These are phyloP conservation scores for Sphaerophoria rueppellii DNA, from an alignment of 2,888 invertebrate species.

Conservation along the genomic window DNA sequence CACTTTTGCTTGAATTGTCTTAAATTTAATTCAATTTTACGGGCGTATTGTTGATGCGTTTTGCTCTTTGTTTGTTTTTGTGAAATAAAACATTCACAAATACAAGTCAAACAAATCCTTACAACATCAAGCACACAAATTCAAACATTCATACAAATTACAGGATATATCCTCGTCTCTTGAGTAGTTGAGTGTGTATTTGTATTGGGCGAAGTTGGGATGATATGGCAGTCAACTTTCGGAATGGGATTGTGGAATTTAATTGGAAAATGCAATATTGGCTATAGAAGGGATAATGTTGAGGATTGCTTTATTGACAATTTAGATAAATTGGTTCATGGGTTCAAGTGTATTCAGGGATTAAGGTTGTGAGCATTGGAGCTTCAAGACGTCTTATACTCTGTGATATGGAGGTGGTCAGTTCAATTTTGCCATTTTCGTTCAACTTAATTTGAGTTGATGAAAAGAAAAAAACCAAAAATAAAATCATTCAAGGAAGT, in stretches of 20 bases:
- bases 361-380: conserved; percentile 29
- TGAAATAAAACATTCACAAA: conserved; percentile 15
- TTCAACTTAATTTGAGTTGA: not conserved
- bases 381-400: conserved; percentile 3
- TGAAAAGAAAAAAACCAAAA: not conserved
- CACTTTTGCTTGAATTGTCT: conserved; percentile 47
- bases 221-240: conserved; percentile 12
- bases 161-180: not conserved
- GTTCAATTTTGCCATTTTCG: conserved; percentile 25
- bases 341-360: conserved; percentile 30
- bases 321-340: conserved; percentile 45
- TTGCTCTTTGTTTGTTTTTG: conserved; percentile 18
- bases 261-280: conserved; percentile 64
- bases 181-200: not conserved
- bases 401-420: not conserved
- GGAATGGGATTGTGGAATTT: conserved; percentile 51
- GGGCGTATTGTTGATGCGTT: conserved; percentile 30
- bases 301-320: conserved; percentile 54
- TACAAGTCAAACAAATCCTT: not conserved
- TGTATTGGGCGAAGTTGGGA: not conserved
- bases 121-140: not conserved
- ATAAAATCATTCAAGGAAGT: not conserved
- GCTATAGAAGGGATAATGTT: conserved; percentile 30
- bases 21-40: conserved; percentile 55
- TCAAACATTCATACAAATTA: not conserved